A percentile compares a stretch with the other conserved stretches of the same genome.
Evolutionary conservation across 1,140 invertebrate species (phyloP).

Genomic region (Dolichoris vasculosae): DNA sequence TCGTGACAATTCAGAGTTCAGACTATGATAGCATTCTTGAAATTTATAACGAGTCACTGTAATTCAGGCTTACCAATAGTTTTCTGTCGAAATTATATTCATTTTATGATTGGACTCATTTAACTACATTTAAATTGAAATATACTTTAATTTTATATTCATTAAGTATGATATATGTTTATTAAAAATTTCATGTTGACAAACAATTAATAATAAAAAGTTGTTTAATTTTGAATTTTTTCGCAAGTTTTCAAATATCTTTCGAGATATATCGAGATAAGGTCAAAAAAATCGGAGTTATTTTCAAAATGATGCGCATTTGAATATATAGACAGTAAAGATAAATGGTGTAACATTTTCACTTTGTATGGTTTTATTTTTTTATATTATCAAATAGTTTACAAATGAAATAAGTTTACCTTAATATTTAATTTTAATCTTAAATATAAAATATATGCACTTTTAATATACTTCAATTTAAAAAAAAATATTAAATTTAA

Average conservation of each 20-base stretch:
- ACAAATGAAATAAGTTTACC: neutral
- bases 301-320: neutral
- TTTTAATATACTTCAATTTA: neutral
- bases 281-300: neutral
- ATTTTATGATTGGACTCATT: neutral
- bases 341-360: neutral
- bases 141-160: neutral
- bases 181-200: neutral
- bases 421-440: too few relatives aligned
- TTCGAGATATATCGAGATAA: conserved; percentile 13
- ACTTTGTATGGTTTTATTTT: too few relatives aligned
- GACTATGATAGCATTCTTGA: neutral
- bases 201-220: neutral
- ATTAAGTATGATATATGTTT: neutral
- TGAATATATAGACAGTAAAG: neutral
- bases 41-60: neutral
- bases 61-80: neutral
- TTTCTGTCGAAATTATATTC: neutral
- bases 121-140: neutral
- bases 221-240: neutral
- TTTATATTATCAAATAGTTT: neutral
- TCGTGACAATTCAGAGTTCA: conserved; percentile 10
- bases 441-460: neutral
- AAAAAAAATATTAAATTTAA: neutral
- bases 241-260: neutral